Conservation (phyloP, 2,797 vertebrate genomes). For the Lacerta agilis region DNA sequence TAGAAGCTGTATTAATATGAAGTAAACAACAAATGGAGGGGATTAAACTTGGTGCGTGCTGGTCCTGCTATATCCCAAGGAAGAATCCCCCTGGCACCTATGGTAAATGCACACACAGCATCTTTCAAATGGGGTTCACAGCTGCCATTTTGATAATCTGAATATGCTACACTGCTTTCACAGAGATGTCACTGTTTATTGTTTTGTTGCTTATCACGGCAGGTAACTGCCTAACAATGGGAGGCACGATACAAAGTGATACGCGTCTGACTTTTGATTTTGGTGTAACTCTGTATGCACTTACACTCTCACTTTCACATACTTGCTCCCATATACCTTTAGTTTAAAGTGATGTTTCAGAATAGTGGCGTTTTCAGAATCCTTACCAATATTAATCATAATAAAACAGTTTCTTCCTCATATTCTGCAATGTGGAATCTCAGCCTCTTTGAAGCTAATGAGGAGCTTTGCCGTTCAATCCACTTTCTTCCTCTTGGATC, state of each 20-base stretch:
- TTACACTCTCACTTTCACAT: not conserved
- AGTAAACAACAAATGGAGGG: constrained; percentile 58
- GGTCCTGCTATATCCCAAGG: not conserved
- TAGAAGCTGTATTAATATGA: constrained; percentile 64
- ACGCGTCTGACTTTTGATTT: not conserved
- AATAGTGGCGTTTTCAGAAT: not conserved
- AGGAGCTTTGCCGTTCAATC: no score
- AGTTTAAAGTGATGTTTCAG: not conserved
- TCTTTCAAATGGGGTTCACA: not conserved
- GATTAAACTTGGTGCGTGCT: constrained; percentile 39
- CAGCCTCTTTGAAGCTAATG: no score
- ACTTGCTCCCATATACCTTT: not conserved
- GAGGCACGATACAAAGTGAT: not conserved
- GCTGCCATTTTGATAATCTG: not conserved
- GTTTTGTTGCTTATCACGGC: not conserved
- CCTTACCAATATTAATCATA: not conserved
- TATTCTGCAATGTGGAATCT: not conserved
- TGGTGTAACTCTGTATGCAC: not conserved
- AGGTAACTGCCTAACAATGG: not conserved
- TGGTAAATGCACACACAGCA: not conserved
- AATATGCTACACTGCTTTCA: not conserved
- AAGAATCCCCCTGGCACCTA: not conserved
- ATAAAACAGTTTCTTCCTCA: not conserved
- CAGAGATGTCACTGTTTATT: not conserved
- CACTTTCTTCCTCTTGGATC: no score